Evolutionary conservation across 92 coral and sea anemone genomes (phyloP), one percentile per base, ranked within the genome.

Genomic region (Galaxea fascicularis): DNA sequence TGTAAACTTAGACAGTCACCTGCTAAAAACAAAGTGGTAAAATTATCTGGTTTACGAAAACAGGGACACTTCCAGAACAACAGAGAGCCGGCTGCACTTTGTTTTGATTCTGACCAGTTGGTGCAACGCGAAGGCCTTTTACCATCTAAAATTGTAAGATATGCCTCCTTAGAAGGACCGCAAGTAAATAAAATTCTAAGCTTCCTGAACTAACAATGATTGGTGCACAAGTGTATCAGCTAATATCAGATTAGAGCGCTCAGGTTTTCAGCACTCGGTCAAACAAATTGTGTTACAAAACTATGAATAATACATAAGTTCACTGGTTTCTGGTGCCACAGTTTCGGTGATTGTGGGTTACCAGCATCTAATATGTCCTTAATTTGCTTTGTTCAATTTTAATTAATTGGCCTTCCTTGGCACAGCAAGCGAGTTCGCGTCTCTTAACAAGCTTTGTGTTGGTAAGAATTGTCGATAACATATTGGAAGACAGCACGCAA

Each of bases 371-470:
- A 54, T 4, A 56, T 41, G 86, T 57, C 67, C 44, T 70, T 82
- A 82, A 82, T 82, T 82, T 63, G 78, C 86, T 56, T 82, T 82
- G 86, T 82, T 25, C 65, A 59, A 56, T 35, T 56, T 47, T 70
- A 35, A 82, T 70, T 82, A 77, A 82, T 26, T 82, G 70, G 70
- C 62, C 41, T 82, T 56, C 4, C 15, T 0, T 6, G 21, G 15
- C 70, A 20, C 70, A 58, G 78, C 76, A 68, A 71, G 66, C 20
- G 53, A 14, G 17, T 16, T 11, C 20, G 65, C 68, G 76, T 71
- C 28, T 18, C 27, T 35, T 53, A 17, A 70, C 2, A 80, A 69
- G 64, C 41, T 63, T 21, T 79, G 64, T 79, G 30, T 5, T 11
- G 46, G 20, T n/a, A 20, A 17, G 59, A 70, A 82, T 44, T 24